phyloP scores from a whole-genome alignment of 1,140 invertebrate species.

The Helicoverpa zea region DNA sequence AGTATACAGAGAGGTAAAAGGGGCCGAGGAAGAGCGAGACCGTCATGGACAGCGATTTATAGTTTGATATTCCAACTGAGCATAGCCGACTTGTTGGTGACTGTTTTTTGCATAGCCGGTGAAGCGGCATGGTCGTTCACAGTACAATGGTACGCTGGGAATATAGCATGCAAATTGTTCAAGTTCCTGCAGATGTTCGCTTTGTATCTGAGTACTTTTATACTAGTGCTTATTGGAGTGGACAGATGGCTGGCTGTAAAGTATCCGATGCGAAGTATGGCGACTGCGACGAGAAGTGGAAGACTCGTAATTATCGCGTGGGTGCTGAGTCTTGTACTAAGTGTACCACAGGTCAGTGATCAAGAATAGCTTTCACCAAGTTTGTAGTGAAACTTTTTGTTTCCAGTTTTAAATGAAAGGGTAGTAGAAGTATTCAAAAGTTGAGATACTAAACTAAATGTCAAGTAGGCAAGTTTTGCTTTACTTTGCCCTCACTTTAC shows the following conservation, averaged over 20 bases:
- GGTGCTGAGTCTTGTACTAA: slow-evolving; percentile 90
- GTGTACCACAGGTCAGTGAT: slow-evolving; percentile 93
- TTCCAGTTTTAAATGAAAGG: background rate
- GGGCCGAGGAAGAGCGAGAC: slow-evolving; percentile 84
- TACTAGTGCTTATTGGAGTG: slow-evolving; percentile 93
- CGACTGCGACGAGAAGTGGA: slow-evolving; percentile 89
- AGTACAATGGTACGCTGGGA: slow-evolving; percentile 93
- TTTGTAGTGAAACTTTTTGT: background rate
- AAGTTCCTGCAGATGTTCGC: slow-evolving; percentile 95
- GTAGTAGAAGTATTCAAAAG: background rate
- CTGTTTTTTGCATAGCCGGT: slow-evolving; percentile 92
- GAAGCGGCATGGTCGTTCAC: slow-evolving; percentile 94
- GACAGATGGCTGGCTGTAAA: slow-evolving; percentile 93
- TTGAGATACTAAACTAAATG: background rate
- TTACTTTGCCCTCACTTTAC: background rate
- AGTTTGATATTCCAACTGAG: slow-evolving; percentile 92
- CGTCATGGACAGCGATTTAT: slow-evolving; percentile 91
- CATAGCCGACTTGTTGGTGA: slow-evolving; percentile 92
- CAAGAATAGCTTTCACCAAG: slow-evolving; percentile 17
- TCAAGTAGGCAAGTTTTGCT: background rate
- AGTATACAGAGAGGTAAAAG: slow-evolving; percentile 89
- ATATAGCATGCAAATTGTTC: slow-evolving; percentile 92
- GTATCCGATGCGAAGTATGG: slow-evolving; percentile 92
- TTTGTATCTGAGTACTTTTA: slow-evolving; percentile 94
- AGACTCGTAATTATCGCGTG: slow-evolving; percentile 89